phyloP scores from a whole-genome alignment of 2,888 invertebrate species.

The Blomia tropicalis region DNA sequence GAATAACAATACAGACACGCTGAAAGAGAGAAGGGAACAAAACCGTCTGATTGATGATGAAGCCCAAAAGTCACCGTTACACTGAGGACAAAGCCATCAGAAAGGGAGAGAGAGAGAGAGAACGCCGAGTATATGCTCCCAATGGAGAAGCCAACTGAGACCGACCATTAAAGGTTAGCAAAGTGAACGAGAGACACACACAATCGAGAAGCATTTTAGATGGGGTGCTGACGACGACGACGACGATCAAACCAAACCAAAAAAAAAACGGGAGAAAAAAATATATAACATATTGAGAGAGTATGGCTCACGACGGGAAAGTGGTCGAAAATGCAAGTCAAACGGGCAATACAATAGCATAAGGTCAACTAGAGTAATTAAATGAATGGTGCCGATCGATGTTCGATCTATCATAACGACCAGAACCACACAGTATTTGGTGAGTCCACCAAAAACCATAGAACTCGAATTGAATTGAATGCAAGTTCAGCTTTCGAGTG shows the following conservation, averaged over 20 bases:
- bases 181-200: neutral
- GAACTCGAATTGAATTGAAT: neutral
- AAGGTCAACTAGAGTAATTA: conserved; percentile 9
- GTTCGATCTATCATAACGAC: neutral
- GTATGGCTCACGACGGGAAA: neutral
- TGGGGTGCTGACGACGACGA: no score
- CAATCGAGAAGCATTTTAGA: no score
- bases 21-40: neutral
- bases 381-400: conserved; percentile 1
- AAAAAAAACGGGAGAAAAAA: no score
- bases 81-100: neutral
- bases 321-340: neutral
- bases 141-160: conserved; percentile 1
- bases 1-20: neutral
- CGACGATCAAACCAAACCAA: no score
- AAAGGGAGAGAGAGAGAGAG: neutral
- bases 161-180: neutral
- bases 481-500: no score
- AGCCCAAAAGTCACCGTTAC: neutral
- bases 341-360: no score
- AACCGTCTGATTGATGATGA: conserved; percentile 6
- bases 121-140: neutral
- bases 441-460: neutral
- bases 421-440: neutral
- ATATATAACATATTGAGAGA: neutral